Conservation (phyloP, 2,797 vertebrate species). For the Distichodus sexfasciatus region DNA sequence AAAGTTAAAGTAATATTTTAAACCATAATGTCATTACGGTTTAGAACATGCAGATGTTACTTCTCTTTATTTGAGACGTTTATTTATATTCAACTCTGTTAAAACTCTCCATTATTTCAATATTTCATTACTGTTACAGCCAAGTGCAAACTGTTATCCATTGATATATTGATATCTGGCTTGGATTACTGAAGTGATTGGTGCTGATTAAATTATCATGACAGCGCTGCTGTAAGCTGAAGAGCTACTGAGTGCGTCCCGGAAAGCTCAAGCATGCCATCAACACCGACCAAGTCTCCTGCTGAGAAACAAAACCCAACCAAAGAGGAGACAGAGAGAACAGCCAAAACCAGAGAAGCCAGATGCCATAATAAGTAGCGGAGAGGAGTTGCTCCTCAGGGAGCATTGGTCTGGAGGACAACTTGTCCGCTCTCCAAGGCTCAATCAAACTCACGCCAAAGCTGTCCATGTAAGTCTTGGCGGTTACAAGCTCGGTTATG, state of each 20-base stretch:
- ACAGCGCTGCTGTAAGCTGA: neutral
- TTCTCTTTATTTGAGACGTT: too few relatives aligned
- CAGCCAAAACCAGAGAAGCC: constrained; percentile 24
- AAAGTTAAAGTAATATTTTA: too few relatives aligned
- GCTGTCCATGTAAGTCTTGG: neutral
- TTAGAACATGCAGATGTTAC: too few relatives aligned
- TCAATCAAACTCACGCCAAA: neutral
- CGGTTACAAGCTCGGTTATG: constrained; percentile 1
- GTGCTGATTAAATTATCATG: neutral
- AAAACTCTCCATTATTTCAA: too few relatives aligned
- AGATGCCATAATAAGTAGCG: neutral
- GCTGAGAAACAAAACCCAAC: constrained; percentile 2
- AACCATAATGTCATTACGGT: too few relatives aligned
- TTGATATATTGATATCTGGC: neutral
- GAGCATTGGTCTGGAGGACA: constrained; percentile 8
- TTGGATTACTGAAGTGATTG: neutral
- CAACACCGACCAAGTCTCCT: neutral
- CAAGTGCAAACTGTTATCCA: neutral
- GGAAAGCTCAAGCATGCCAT: neutral
- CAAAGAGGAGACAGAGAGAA: constrained; percentile 12
- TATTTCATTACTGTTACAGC: neutral
- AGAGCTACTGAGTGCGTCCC: neutral
- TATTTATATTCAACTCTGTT: too few relatives aligned
- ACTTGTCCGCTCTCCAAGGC: neutral
- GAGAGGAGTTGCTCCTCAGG: constrained; percentile 1